phyloP scores from a whole-genome alignment of 1,140 invertebrate genomes.

The Ephestia elutella region DNA sequence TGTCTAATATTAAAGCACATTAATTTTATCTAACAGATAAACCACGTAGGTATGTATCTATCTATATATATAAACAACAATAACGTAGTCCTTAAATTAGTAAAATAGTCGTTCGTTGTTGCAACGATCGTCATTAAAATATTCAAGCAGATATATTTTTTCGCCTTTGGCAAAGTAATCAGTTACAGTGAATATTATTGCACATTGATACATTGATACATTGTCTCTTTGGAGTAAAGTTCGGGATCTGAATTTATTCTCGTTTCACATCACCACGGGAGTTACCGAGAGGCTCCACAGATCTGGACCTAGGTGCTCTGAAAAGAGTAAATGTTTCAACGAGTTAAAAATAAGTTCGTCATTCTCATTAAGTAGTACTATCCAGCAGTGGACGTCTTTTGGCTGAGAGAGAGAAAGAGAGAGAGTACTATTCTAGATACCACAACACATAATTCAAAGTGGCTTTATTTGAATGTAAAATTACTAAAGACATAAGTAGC shows the following conservation, averaged over 20 bases:
- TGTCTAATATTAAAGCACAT: slow-evolving; percentile 8
- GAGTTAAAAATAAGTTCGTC: too few species aligned
- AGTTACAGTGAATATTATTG: slow-evolving; percentile 54
- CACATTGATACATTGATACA: slow-evolving; percentile 52
- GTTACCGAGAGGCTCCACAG: slow-evolving; percentile 70
- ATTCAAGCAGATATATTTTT: slow-evolving; percentile 14
- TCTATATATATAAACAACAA: slow-evolving; percentile 11
- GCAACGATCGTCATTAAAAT: slow-evolving; percentile 10
- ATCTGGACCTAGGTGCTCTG: slow-evolving; percentile 75
- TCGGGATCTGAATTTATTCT: slow-evolving; percentile 37
- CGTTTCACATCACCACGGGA: slow-evolving; percentile 58
- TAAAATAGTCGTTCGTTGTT: slow-evolving; percentile 11
- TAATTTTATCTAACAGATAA: background rate
- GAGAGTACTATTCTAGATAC: too few species aligned
- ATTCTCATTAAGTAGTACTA: too few species aligned
- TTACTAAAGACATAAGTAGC: too few species aligned
- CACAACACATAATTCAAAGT: too few species aligned
- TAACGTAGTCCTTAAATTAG: background rate
- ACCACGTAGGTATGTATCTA: slow-evolving; percentile 4
- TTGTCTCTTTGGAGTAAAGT: slow-evolving; percentile 41
- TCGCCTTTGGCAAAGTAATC: slow-evolving; percentile 62
- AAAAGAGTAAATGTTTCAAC: slow-evolving; percentile 27
- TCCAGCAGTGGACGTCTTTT: too few species aligned
- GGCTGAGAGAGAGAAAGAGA: too few species aligned
- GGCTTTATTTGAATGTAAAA: too few species aligned